Conservation (phyloP, 2,797 vertebrate genomes). For the Anniella stebbinsi region DNA sequence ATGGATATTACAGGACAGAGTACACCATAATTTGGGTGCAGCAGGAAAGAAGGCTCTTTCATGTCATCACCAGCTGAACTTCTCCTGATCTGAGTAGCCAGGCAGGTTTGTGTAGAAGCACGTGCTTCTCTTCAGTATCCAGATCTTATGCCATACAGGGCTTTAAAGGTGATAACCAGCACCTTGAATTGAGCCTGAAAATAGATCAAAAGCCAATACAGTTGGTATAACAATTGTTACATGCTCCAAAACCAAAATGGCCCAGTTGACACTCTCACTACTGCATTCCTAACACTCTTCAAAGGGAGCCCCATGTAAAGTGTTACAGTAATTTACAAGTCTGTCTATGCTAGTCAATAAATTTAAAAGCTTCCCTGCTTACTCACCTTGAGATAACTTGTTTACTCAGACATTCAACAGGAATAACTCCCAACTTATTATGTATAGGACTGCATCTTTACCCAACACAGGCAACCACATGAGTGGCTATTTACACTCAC, state of each 20-base stretch:
- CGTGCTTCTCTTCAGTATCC: background rate
- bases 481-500: background rate
- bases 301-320: background rate
- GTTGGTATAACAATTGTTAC: background rate
- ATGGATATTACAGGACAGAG: background rate
- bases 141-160: background rate
- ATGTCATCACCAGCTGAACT: background rate
- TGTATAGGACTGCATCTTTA: background rate
- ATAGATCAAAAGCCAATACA: background rate
- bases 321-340: background rate
- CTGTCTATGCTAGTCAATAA: background rate
- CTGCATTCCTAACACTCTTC: too few species aligned
- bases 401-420: background rate
- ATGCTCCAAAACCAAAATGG: background rate
- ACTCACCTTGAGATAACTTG: background rate
- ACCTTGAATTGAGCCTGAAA: background rate
- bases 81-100: background rate
- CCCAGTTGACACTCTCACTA: background rate
- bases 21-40: background rate
- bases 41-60: background rate
- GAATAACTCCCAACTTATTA: background rate
- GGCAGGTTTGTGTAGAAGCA: background rate
- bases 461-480: background rate
- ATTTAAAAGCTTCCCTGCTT: background rate
- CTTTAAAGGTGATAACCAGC: background rate